Evolutionary conservation across 2,888 invertebrate genomes (phyloP).

Genomic region (Aquatica leii): DNA sequence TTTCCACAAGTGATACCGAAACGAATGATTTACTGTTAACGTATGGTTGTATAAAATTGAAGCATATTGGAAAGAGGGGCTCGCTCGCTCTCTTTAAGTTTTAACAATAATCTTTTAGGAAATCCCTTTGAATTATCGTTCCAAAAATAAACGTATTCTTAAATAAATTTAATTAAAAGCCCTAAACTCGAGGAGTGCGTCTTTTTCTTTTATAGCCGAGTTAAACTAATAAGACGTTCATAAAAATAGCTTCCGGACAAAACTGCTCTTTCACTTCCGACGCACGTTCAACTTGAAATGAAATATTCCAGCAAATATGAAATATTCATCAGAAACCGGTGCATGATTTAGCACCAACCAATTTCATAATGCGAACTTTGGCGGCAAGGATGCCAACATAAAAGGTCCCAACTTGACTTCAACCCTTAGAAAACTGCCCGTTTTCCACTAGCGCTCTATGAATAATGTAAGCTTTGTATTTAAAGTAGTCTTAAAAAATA

Average conservation of each 20-base stretch:
- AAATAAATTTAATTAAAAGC: conserved; percentile 18
- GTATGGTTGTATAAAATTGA: conserved; percentile 23
- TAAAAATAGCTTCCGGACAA: conserved; percentile 38
- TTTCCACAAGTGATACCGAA: conserved; percentile 10
- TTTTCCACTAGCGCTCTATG: conserved; percentile 26
- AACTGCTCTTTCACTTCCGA: conserved; percentile 38
- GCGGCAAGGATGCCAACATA: conserved; percentile 27
- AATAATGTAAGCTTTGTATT: conserved; percentile 32
- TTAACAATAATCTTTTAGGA: conserved; percentile 6
- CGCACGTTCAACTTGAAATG: conserved; percentile 38
- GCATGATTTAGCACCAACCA: conserved; percentile 40
- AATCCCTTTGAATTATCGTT: conserved; percentile 22
- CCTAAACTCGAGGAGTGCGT: neutral
- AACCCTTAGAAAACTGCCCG: conserved; percentile 26
- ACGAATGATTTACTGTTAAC: conserved; percentile 20
- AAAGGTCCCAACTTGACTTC: conserved; percentile 19
- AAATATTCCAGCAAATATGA: conserved; percentile 41
- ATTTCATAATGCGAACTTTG: conserved; percentile 38
- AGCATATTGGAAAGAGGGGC: neutral
- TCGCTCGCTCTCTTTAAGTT: neutral
- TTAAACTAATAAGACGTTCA: conserved; percentile 38
- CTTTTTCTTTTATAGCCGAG: conserved; percentile 22
- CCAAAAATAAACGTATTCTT: neutral
- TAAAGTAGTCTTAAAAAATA: conserved; percentile 23
- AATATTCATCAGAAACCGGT: conserved; percentile 40